Evolutionary conservation across 2,888 invertebrate species (phyloP), one percentile per base, ranked within the genome.

Genomic region (Amblyjoppa proteus): DNA sequence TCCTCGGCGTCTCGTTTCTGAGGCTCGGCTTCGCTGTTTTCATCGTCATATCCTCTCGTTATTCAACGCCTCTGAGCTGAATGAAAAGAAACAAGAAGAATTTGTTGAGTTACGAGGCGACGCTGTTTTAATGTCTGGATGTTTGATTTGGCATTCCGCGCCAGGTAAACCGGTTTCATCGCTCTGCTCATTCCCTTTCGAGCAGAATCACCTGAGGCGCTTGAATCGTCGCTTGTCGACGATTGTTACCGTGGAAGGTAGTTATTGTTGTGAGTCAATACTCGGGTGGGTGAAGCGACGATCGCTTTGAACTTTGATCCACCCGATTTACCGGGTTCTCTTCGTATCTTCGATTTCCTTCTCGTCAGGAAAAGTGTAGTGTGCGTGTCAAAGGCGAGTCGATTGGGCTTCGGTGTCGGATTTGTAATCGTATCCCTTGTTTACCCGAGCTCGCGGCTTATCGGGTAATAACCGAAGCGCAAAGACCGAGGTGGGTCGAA

Each of bases 331-430:
- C 3, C 11, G 34, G 25, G 11, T 28, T 75, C 25, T 16, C n/a
- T 38, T 38, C 25, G 61, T 76, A 28, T 20, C 20, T 74, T 20
- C 68, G 73, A 86, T 87, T 78, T 84, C 51, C 66, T 71, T 64
- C 56, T 85, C 53, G 45, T 78, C 77, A 20, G 34, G 45, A 69
- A 81, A 61, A 61, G 73, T 20, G 69, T 38, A 64, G 74, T 75
- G 53, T 71, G 38, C n/a, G 61, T 70, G 45, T 70, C 70, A 66
- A 80, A 75, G 64, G 61, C 34, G 53, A 34, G 45, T 28, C 74
- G 64, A 70, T 85, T 79, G 13, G 25, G 64, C 51, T 66, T 58
- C 56, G 51, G 49, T 75, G 64, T 75, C 75, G 74, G 61, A 71
- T 51, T 5, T 16, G 58, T 61, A 58, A 9, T 41, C 16, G 7